Evolutionary conservation across 2,888 invertebrate species (phyloP).

Genomic region (Micoletzkya japonica): DNA sequence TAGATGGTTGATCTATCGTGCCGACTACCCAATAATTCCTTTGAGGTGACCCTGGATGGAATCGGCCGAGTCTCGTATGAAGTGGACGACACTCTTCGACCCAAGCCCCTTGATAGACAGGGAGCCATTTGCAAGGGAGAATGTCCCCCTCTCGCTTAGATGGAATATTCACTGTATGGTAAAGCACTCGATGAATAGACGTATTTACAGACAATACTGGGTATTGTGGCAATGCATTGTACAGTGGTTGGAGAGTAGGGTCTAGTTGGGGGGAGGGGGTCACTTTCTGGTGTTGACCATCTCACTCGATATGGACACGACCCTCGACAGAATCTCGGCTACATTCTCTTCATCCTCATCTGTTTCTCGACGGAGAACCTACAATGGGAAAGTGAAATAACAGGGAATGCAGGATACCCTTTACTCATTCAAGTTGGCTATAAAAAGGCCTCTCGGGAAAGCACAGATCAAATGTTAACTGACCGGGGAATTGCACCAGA

Average conservation of each 20-base stretch:
- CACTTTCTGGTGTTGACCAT: too few relatives aligned
- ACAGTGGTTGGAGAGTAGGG: too few relatives aligned
- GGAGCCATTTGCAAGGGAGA: slow-evolving; percentile 62
- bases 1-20: too few relatives aligned
- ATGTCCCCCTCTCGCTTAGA: slow-evolving; percentile 51
- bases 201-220: background rate
- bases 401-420: background rate
- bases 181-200: background rate
- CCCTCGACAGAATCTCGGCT: background rate
- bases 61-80: slow-evolving; percentile 35
- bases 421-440: background rate
- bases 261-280: too few relatives aligned
- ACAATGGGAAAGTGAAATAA: background rate
- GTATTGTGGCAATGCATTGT: background rate
- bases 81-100: slow-evolving; percentile 57
- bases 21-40: too few relatives aligned
- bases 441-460: background rate
- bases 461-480: background rate
- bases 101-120: slow-evolving; percentile 56
- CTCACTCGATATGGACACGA: background rate
- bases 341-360: background rate
- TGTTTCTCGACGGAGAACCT: slow-evolving; percentile 14
- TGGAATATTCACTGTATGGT: background rate
- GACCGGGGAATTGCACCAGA: slow-evolving; percentile 17
- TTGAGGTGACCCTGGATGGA: slow-evolving; percentile 38